These are phyloP conservation scores for Austrolebias charrua DNA, from an alignment of 2,797 vertebrate genomes.

Conservation along the genomic window DNA sequence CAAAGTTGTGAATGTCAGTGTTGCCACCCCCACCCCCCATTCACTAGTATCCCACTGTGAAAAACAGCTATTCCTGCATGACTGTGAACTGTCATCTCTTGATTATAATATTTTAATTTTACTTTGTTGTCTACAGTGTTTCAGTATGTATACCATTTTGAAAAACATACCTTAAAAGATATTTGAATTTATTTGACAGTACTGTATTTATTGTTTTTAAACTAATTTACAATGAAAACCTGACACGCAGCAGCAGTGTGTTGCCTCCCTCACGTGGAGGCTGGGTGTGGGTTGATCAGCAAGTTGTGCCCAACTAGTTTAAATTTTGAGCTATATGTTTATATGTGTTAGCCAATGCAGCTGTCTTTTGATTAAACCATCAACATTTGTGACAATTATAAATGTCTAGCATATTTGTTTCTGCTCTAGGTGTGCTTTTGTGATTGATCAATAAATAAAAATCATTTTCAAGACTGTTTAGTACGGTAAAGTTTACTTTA, in stretches of 20 bases:
- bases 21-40: neutral
- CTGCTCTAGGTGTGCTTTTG: too few species aligned
- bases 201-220: neutral
- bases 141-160: neutral
- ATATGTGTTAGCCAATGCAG: too few species aligned
- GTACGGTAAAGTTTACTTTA: slow-evolving; percentile 12
- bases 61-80: slow-evolving; percentile 1
- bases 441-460: neutral
- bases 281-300: too few species aligned
- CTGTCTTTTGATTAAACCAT: too few species aligned
- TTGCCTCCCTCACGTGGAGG: neutral
- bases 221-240: neutral
- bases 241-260: neutral
- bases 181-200: neutral
- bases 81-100: neutral
- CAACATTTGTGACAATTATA: too few species aligned
- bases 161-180: neutral
- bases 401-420: too few species aligned
- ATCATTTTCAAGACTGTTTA: neutral
- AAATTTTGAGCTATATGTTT: too few species aligned
- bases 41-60: neutral
- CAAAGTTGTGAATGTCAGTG: neutral
- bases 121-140: neutral
- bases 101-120: neutral
- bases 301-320: too few species aligned